phyloP scores from a whole-genome alignment of 2,113 vertebrate species.

The Microcebus murinus region DNA sequence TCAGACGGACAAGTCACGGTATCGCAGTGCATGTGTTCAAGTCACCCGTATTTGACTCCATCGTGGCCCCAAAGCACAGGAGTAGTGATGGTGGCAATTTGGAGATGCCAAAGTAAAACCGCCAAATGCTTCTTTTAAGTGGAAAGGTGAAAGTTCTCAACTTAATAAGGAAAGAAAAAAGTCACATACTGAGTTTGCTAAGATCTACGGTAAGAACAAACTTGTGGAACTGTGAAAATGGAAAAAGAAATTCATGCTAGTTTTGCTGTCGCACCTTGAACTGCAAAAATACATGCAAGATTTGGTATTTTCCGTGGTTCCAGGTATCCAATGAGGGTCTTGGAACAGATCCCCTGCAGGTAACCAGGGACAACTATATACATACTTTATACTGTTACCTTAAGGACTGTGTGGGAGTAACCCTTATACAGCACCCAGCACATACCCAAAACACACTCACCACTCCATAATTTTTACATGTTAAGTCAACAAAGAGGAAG shows the following conservation, averaged over 20 bases:
- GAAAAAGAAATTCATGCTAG: background rate
- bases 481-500: background rate
- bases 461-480: background rate
- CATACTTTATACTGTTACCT: no score
- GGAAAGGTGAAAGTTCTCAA: background rate
- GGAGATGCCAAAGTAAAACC: background rate
- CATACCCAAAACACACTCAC: background rate
- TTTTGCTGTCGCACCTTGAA: background rate
- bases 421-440: background rate
- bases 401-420: background rate
- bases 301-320: background rate
- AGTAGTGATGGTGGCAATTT: background rate
- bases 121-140: background rate
- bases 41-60: background rate
- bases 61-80: background rate
- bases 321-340: background rate
- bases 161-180: background rate
- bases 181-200: background rate
- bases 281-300: background rate
- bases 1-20: background rate
- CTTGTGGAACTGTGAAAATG: background rate
- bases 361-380: background rate
- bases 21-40: background rate
- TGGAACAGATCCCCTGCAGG: background rate
- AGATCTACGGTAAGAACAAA: background rate